Evolutionary conservation across 2,888 invertebrate species (phyloP).

Genomic region (Pristionchus japonicus): DNA sequence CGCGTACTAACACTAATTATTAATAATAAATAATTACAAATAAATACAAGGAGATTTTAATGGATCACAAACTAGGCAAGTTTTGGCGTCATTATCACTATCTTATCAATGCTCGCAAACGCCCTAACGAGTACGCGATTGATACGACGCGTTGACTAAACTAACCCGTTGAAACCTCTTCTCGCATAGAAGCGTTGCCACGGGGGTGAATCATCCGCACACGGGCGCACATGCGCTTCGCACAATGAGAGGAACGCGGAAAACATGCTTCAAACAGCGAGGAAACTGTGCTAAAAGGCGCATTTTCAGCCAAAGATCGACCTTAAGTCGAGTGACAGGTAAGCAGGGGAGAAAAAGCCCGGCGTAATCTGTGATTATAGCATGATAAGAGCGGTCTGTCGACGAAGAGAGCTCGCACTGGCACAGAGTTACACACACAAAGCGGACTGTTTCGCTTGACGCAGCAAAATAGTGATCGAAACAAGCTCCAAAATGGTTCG

Average conservation of each 20-base stretch:
- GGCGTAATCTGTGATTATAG: conserved; percentile 20
- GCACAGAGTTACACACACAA: background rate
- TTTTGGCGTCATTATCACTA: too few relatives aligned
- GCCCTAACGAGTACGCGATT: background rate
- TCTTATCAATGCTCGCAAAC: too few relatives aligned
- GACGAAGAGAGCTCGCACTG: background rate
- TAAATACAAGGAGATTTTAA: too few relatives aligned
- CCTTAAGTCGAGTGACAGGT: background rate
- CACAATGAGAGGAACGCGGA: background rate
- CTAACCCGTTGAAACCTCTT: background rate
- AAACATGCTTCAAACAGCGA: background rate
- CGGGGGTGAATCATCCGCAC: background rate
- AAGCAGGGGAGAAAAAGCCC: background rate
- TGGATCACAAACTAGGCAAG: too few relatives aligned
- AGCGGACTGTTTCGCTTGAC: background rate
- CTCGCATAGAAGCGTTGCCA: background rate
- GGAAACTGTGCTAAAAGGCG: background rate
- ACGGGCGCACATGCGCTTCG: background rate
- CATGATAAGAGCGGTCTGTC: conserved; percentile 23
- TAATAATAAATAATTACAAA: background rate
- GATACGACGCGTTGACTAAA: background rate
- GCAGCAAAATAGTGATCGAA: background rate
- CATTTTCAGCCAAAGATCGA: background rate
- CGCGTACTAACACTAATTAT: background rate
- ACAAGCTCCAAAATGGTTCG: background rate